Conservation (phyloP, 1,140 invertebrate species). For the Eumaeus atala region DNA sequence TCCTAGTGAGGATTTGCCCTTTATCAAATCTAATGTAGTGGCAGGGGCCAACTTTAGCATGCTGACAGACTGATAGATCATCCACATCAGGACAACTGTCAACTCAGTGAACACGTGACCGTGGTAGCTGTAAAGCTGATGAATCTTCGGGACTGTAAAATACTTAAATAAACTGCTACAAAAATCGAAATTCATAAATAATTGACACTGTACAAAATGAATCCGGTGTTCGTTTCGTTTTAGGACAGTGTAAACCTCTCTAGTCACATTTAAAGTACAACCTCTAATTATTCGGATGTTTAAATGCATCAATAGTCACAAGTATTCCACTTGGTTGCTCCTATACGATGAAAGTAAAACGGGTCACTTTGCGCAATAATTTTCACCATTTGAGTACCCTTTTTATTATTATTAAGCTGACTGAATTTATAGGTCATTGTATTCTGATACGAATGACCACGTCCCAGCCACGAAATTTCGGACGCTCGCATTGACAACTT, state of each 20-base stretch:
- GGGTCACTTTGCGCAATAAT: neutral
- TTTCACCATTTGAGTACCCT: neutral
- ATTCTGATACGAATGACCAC: neutral
- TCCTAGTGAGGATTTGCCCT: too few species aligned
- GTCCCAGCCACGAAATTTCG: neutral
- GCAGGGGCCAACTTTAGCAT: too few species aligned
- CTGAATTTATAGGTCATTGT: conserved; percentile 3
- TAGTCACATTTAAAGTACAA: neutral
- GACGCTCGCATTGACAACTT: conserved; percentile 5
- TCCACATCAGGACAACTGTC: too few species aligned
- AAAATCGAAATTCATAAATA: too few species aligned
- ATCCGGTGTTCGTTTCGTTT: neutral
- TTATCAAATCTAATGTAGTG: too few species aligned
- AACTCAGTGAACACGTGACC: too few species aligned
- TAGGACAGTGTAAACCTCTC: neutral
- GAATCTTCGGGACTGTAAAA: too few species aligned
- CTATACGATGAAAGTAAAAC: too few species aligned
- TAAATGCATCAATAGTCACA: neutral
- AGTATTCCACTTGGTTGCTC: too few species aligned
- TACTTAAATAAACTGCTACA: too few species aligned
- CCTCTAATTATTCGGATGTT: neutral
- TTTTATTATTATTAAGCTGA: neutral
- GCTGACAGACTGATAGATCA: too few species aligned
- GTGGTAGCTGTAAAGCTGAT: too few species aligned
- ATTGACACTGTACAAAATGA: neutral